Percentiles rank a stretch among this genome's conserved stretches.
Conservation (phyloP, 2,888 invertebrate species). For the Harpagoxenus sublaevis region DNA sequence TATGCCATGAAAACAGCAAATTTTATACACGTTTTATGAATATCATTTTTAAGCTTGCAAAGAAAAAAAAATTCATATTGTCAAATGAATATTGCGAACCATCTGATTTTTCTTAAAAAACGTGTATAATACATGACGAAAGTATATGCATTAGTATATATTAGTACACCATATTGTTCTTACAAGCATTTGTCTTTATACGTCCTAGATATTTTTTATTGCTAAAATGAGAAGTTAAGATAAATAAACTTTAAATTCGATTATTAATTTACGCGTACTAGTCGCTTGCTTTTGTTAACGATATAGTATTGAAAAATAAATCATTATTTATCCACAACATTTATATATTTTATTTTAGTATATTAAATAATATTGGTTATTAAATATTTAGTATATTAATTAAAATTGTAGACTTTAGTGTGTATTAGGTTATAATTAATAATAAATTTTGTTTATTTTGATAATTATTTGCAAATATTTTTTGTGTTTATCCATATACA, state of each 20-base stretch:
- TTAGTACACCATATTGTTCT: conserved; percentile 64
- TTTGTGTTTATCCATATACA: conserved; percentile 16
- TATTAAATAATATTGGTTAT: background rate
- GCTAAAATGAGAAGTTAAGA: background rate
- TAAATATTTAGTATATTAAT: too few species aligned
- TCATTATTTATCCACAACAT: background rate
- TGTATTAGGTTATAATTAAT: background rate
- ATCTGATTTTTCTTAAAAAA: conserved; percentile 57
- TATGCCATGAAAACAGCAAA: conserved; percentile 73
- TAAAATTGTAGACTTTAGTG: background rate
- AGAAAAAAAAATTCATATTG: conserved; percentile 56
- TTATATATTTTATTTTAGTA: conserved; percentile 8
- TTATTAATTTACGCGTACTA: conserved; percentile 11
- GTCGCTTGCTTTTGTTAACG: conserved; percentile 19
- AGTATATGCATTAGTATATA: conserved; percentile 60
- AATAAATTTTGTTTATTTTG: conserved; percentile 33
- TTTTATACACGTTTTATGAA: conserved; percentile 77
- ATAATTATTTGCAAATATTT: conserved; percentile 11
- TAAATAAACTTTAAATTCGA: background rate
- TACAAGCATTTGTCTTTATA: conserved; percentile 40
- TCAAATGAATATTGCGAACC: conserved; percentile 33
- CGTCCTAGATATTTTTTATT: background rate
- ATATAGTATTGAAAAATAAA: conserved; percentile 6
- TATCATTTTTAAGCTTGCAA: conserved; percentile 73
- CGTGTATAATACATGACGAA: conserved; percentile 55